Evolutionary conservation across 2,888 invertebrate species (phyloP).

Genomic region (Chaitophorus viminalis): DNA sequence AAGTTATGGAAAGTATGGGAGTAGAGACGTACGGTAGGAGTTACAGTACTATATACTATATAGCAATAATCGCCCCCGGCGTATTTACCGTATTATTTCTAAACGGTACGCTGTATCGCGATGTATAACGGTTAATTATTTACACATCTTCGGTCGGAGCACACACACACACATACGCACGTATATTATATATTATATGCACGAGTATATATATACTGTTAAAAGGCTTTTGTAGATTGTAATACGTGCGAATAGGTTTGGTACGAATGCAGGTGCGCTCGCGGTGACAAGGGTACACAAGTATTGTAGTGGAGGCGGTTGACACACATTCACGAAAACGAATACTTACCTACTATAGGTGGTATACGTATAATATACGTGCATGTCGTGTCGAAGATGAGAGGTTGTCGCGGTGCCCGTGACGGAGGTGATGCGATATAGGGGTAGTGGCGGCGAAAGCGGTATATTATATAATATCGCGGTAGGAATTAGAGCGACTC

Average conservation of each 20-base stretch:
- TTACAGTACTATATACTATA: too few species aligned
- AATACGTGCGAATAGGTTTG: not conserved
- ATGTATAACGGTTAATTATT: conserved; percentile 10
- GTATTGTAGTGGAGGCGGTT: not conserved
- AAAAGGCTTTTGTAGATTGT: conserved; percentile 2
- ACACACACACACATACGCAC: too few species aligned
- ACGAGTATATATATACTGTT: not conserved
- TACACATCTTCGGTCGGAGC: not conserved
- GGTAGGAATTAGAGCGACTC: conserved; percentile 25
- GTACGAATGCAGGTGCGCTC: not conserved
- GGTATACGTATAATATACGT: not conserved
- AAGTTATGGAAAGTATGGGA: too few species aligned
- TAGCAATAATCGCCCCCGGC: not conserved
- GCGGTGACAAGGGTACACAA: not conserved
- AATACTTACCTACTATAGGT: too few species aligned
- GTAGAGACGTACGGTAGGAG: too few species aligned
- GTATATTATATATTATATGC: too few species aligned
- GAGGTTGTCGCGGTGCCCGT: too few species aligned
- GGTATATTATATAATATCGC: not conserved
- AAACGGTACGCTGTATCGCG: not conserved
- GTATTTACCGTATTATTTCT: not conserved
- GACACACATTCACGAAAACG: not conserved
- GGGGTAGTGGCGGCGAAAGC: not conserved
- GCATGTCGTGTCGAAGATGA: not conserved
- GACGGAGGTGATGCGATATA: too few species aligned